Percentiles rank a stretch among this genome's conserved stretches.
These are phyloP conservation scores for Hyphantria cunea DNA, from an alignment of 1,140 invertebrate species.

Conservation along the genomic window DNA sequence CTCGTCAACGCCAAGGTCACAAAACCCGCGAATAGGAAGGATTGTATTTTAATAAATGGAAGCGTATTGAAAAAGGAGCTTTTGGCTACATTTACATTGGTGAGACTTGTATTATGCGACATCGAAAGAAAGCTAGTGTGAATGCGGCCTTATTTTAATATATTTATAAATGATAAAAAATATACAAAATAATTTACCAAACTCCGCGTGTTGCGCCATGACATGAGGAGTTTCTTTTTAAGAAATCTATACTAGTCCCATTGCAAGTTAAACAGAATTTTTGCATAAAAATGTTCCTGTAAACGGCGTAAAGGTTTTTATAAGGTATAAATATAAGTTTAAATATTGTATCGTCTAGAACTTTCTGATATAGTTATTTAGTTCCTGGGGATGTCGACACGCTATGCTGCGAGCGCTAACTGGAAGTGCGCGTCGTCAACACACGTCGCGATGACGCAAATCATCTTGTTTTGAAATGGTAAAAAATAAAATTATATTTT, in stretches of 20 bases:
- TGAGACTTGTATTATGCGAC: conserved; percentile 58
- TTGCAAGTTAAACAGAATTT: conserved; percentile 74
- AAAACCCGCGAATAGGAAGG: no score
- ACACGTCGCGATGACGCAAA: conserved; percentile 29
- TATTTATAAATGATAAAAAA: conserved; percentile 51
- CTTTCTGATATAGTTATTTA: conserved; percentile 38
- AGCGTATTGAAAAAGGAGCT: conserved; percentile 59
- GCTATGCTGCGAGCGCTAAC: conserved; percentile 27
- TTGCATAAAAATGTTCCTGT: conserved; percentile 79
- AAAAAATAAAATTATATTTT: conserved; percentile 65
- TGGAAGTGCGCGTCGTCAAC: conserved; percentile 18
- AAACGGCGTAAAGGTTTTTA: conserved; percentile 72
- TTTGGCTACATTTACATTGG: conserved; percentile 68
- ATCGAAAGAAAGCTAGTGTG: conserved; percentile 72
- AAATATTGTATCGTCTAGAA: conserved; percentile 52
- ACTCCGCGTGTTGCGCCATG: conserved; percentile 60
- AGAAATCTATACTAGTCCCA: conserved; percentile 74
- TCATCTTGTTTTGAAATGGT: conserved; percentile 52
- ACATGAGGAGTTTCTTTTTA: conserved; percentile 59
- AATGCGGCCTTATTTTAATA: conserved; percentile 71
- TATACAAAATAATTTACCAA: conserved; percentile 47
- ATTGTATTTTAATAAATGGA: no score
- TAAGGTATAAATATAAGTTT: conserved; percentile 63
- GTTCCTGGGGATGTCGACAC: conserved; percentile 28
- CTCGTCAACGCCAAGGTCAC: no score